Evolutionary conservation across 2,113 vertebrate genomes (phyloP).

Genomic region (Salvelinus namaycush): DNA sequence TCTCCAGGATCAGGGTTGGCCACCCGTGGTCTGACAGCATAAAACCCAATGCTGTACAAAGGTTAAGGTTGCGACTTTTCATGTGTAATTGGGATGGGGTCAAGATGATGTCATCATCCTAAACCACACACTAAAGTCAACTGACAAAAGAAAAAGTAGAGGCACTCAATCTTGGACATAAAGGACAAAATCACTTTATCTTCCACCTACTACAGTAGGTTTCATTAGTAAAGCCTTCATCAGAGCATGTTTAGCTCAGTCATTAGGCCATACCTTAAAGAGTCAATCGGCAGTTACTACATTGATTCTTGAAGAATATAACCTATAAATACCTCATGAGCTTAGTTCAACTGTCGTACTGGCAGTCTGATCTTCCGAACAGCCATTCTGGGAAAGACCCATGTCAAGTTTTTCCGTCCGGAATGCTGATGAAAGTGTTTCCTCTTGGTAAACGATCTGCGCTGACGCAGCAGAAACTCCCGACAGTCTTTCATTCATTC

Average conservation of each 20-base stretch:
- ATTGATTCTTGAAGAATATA: no score
- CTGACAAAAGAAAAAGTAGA: no score
- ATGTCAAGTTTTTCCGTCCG: not conserved
- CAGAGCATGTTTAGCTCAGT: no score
- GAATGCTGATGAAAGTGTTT: conserved; percentile 40
- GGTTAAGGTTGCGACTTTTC: not conserved
- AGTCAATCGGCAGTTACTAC: no score
- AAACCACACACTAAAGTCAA: not conserved
- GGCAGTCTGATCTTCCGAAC: not conserved
- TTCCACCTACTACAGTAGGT: not conserved
- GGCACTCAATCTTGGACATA: no score
- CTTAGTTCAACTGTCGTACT: no score
- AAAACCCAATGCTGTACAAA: not conserved
- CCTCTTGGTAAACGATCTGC: not conserved
- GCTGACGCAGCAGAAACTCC: not conserved
- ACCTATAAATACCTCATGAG: no score
- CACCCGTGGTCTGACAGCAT: no score
- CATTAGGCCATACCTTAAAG: not conserved
- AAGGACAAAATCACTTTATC: no score
- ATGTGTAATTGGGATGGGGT: not conserved
- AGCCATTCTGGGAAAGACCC: not conserved
- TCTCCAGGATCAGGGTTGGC: no score
- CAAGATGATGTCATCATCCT: not conserved
- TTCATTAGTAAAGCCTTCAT: no score
- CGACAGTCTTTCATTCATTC: not conserved